These are phyloP conservation scores for Prunella strophiata DNA, from an alignment of 2,797 vertebrate genomes.

Conservation along the genomic window DNA sequence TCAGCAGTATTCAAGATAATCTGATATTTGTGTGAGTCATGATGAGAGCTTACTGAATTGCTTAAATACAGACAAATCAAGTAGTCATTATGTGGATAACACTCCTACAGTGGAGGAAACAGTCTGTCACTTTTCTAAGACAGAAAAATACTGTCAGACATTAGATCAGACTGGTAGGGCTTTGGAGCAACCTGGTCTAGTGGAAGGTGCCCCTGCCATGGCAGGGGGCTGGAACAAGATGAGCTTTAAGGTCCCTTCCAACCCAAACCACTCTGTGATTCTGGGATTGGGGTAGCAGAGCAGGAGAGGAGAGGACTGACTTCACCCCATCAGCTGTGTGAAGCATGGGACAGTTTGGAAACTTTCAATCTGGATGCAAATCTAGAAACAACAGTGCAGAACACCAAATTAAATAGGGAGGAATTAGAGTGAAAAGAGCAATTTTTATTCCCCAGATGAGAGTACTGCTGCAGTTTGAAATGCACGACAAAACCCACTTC, in stretches of 20 bases:
- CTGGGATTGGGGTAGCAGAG: background rate
- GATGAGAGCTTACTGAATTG: conserved; percentile 3
- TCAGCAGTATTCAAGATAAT: background rate
- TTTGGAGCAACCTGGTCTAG: background rate
- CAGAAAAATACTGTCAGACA: background rate
- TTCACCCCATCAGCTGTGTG: background rate
- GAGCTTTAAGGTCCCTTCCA: background rate
- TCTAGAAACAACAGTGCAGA: background rate
- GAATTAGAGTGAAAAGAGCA: background rate
- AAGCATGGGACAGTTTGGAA: background rate
- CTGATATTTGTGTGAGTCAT: conserved; percentile 14
- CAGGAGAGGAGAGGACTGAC: background rate
- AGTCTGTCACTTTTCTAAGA: background rate
- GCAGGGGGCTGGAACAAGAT: background rate
- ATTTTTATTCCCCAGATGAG: background rate
- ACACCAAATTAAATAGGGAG: background rate
- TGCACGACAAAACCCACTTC: background rate
- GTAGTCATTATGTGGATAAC: background rate
- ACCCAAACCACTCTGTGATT: background rate
- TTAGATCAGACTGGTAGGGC: background rate
- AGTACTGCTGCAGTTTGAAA: background rate
- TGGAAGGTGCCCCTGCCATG: background rate
- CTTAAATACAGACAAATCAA: conserved; percentile 36
- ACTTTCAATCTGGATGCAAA: background rate
- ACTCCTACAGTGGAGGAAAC: background rate